Evolutionary conservation across 1,140 invertebrate species (phyloP).

Genomic region (Laupala kohalensis): DNA sequence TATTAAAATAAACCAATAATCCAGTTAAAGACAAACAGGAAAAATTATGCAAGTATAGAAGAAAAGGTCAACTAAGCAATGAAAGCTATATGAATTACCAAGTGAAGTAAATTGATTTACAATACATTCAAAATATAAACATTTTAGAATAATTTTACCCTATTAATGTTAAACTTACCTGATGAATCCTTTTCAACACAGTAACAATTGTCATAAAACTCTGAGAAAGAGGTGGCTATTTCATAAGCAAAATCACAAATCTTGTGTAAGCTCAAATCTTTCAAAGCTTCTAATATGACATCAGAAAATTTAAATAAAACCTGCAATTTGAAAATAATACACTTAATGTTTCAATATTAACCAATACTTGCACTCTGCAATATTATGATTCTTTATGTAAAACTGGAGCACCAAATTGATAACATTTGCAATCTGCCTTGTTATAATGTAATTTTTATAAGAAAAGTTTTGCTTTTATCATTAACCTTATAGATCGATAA

Average conservation of each 20-base stretch:
- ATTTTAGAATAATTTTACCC: not conserved
- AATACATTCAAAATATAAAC: not conserved
- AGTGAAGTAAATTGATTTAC: not conserved
- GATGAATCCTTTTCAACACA: conserved; percentile 83
- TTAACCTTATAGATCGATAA: too few species aligned
- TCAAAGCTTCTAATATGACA: conserved; percentile 65
- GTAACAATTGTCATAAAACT: conserved; percentile 97
- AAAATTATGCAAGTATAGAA: not conserved
- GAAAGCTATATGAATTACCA: not conserved
- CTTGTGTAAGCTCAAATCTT: conserved; percentile 75
- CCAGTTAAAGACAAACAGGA: conserved; percentile 8
- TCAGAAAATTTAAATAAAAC: conserved; percentile 74
- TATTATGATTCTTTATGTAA: too few species aligned
- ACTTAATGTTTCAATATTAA: too few species aligned
- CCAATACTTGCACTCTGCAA: too few species aligned
- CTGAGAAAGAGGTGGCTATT: conserved; percentile 78
- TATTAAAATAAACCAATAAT: conserved; percentile 18
- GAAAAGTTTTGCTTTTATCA: too few species aligned
- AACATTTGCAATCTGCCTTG: too few species aligned
- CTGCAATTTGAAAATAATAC: too few species aligned
- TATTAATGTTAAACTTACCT: conserved; percentile 23
- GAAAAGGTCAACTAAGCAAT: not conserved
- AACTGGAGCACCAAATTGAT: too few species aligned
- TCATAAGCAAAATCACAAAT: conserved; percentile 96
- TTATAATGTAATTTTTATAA: too few species aligned